Percentiles rank a stretch among this genome's conserved stretches.
phyloP scores from a whole-genome alignment of 2,888 invertebrate species.

The Cinara cedri region DNA sequence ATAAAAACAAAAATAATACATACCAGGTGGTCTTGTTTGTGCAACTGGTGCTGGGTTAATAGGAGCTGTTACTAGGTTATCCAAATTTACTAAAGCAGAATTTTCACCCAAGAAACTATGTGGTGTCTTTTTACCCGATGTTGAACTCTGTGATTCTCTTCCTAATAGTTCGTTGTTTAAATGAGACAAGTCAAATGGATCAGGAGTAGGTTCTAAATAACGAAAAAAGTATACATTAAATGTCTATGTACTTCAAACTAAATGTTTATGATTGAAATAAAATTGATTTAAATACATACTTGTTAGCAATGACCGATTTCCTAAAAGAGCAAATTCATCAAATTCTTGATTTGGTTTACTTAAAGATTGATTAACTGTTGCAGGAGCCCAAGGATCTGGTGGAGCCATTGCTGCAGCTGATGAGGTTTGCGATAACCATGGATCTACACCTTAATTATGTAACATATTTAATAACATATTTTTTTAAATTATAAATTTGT shows the following conservation, averaged over 20 bases:
- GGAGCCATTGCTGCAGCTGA: conserved; percentile 62
- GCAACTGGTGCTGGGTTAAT: conserved; percentile 63
- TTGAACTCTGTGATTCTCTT: conserved; percentile 48
- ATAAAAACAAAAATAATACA: conserved; percentile 31
- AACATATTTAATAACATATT: not conserved
- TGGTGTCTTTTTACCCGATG: conserved; percentile 82
- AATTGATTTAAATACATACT: conserved; percentile 23
- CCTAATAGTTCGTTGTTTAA: conserved; percentile 66
- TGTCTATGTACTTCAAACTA: not conserved
- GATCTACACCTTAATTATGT: conserved; percentile 28
- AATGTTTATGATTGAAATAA: not conserved
- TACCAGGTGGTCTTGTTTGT: conserved; percentile 58
- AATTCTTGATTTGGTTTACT: conserved; percentile 57
- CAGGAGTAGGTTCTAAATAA: conserved; percentile 65
- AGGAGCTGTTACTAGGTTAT: conserved; percentile 82
- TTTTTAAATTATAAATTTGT: not conserved
- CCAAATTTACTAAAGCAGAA: conserved; percentile 94
- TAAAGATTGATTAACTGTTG: conserved; percentile 41
- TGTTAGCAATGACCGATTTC: conserved; percentile 48
- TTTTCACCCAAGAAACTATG: conserved; percentile 97
- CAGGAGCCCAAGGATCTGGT: conserved; percentile 59
- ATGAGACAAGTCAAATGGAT: conserved; percentile 75
- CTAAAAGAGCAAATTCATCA: conserved; percentile 50
- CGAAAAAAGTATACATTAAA: not conserved
- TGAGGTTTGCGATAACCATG: conserved; percentile 60